These are phyloP conservation scores for Anthrax anthrax DNA, from an alignment of 2,888 invertebrate genomes.

Conservation along the genomic window DNA sequence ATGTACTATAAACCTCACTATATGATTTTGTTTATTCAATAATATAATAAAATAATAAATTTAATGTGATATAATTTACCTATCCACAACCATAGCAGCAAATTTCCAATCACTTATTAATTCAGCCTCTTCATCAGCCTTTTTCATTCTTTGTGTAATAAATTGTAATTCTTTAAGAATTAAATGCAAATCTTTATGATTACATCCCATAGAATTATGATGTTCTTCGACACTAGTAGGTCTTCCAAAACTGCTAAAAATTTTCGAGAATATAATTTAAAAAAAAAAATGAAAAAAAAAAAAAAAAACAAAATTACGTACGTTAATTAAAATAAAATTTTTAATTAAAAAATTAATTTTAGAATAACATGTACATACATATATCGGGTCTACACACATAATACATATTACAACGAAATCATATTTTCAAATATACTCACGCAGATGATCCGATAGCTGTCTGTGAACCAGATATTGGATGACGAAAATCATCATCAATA, in stretches of 20 bases:
- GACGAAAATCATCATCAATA: constrained; percentile 88
- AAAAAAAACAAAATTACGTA: too few species aligned
- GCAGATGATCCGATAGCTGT: constrained; percentile 50
- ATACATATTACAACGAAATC: too few species aligned
- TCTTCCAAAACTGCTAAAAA: constrained; percentile 45
- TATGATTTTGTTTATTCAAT: too few species aligned
- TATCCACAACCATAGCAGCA: constrained; percentile 96
- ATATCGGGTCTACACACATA: too few species aligned
- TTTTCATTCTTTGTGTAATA: constrained; percentile 86
- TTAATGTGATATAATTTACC: constrained; percentile 39
- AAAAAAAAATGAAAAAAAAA: too few species aligned
- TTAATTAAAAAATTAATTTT: background rate
- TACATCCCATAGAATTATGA: constrained; percentile 48
- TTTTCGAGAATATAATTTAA: background rate
- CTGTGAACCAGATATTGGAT: constrained; percentile 42
- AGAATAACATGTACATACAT: too few species aligned
- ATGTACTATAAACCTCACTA: too few species aligned
- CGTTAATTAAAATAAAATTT: background rate
- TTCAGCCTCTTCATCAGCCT: constrained; percentile 86
- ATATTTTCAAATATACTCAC: constrained; percentile 31
- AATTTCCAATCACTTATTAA: constrained; percentile 96
- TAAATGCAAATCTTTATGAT: constrained; percentile 74
- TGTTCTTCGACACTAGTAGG: constrained; percentile 64
- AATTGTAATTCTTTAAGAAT: constrained; percentile 88
- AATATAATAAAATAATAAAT: too few species aligned